Percentiles rank a stretch among this genome's conserved stretches.
phyloP scores from a whole-genome alignment of 1,140 invertebrate genomes.

The Ips nitidus region DNA sequence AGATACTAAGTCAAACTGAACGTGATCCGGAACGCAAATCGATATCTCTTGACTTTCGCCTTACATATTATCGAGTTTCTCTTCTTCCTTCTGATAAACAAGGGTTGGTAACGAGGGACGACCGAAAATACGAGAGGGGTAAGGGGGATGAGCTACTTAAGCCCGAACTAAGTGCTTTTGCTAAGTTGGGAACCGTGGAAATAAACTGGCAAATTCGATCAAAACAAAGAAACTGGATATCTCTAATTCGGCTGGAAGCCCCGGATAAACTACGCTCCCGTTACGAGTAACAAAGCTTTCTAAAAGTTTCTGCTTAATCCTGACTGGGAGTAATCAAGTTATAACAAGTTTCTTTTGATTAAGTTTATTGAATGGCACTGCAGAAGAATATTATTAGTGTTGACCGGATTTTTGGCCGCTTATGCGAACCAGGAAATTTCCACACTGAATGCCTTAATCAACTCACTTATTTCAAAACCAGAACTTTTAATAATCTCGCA shows the following conservation, averaged over 20 bases:
- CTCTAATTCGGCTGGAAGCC: slow-evolving; percentile 22
- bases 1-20: too few relatives aligned
- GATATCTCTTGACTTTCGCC: too few relatives aligned
- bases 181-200: slow-evolving; percentile 23
- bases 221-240: slow-evolving; percentile 31
- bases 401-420: neutral
- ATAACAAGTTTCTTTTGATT: slow-evolving; percentile 22
- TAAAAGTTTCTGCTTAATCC: slow-evolving; percentile 17
- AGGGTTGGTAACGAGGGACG: too few relatives aligned
- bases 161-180: slow-evolving; percentile 22
- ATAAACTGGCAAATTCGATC: slow-evolving; percentile 29
- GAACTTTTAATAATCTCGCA: slow-evolving; percentile 27
- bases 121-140: neutral
- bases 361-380: neutral
- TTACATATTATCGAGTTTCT: too few relatives aligned
- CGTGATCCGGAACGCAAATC: too few relatives aligned
- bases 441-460: slow-evolving; percentile 5
- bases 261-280: neutral
- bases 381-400: neutral
- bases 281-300: slow-evolving; percentile 12
- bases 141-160: slow-evolving; percentile 6
- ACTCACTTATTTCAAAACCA: slow-evolving; percentile 23
- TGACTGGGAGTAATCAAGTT: slow-evolving; percentile 15
- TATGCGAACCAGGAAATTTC: neutral
- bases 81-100: too few relatives aligned